Conservation (phyloP, 2,888 invertebrate species). For the Lysandra bellargus region DNA sequence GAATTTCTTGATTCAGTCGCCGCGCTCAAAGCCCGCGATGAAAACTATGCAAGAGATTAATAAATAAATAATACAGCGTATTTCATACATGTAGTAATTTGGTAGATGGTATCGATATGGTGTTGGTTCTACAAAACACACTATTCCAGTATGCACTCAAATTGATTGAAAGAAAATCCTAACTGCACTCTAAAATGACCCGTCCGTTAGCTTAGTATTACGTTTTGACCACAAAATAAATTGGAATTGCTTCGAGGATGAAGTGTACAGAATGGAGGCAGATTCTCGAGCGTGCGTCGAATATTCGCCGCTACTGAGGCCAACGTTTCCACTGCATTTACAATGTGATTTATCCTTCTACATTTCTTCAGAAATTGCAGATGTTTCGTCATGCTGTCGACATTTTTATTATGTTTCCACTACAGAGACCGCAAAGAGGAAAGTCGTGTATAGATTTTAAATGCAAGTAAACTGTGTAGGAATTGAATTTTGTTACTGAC, state of each 20-base stretch:
- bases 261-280: conserved; percentile 57
- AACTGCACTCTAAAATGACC: conserved; percentile 11
- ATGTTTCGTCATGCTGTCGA: conserved; percentile 55
- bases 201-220: conserved; percentile 23
- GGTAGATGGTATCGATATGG: too few species aligned
- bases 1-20: too few species aligned
- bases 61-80: too few species aligned
- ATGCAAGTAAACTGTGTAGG: conserved; percentile 39
- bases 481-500: conserved; percentile 36
- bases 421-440: conserved; percentile 40
- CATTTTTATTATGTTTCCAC: conserved; percentile 55
- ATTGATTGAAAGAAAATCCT: not conserved
- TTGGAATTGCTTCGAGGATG: conserved; percentile 55
- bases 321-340: conserved; percentile 58
- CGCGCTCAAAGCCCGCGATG: too few species aligned
- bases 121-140: not conserved
- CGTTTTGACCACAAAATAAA: conserved; percentile 56
- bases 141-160: not conserved
- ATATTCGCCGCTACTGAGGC: conserved; percentile 54
- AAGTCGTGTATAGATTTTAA: conserved; percentile 40
- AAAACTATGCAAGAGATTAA: too few species aligned
- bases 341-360: conserved; percentile 63
- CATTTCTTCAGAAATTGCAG: conserved; percentile 61
- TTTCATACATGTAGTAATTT: too few species aligned
- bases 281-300: conserved; percentile 63